Percentiles rank a stretch among this genome's conserved stretches.
Conservation (phyloP, 2,888 invertebrate genomes). For the Zhengitettix transpicula region DNA sequence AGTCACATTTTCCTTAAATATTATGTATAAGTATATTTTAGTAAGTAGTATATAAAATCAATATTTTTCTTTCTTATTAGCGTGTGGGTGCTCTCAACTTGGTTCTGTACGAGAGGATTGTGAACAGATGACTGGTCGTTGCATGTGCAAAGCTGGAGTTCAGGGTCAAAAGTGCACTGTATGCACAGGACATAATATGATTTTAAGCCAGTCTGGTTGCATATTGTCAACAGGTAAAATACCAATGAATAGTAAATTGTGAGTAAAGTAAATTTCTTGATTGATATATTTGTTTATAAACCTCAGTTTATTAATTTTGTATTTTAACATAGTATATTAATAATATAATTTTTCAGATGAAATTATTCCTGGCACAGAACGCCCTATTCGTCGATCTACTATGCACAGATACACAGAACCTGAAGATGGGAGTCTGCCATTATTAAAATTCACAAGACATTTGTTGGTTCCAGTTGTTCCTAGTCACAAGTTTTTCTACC, state of each 20-base stretch:
- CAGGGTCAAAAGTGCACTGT: constrained; percentile 76
- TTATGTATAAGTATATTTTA: no score
- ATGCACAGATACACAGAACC: constrained; percentile 65
- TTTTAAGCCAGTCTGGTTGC: constrained; percentile 64
- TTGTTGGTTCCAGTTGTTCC: constrained; percentile 39
- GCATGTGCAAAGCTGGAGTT: constrained; percentile 72
- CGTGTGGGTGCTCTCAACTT: constrained; percentile 75
- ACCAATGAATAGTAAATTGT: not conserved
- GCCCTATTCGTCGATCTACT: constrained; percentile 58
- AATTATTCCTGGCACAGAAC: constrained; percentile 54
- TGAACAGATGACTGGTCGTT: constrained; percentile 82
- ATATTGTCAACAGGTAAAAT: constrained; percentile 8
- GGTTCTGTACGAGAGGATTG: constrained; percentile 82
- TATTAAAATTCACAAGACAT: constrained; percentile 67
- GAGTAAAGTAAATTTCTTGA: not conserved
- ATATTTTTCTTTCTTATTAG: constrained; percentile 29
- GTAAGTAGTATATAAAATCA: no score
- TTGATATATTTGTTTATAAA: not conserved
- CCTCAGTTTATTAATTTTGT: not conserved
- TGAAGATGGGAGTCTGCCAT: constrained; percentile 50
- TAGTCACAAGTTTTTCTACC: constrained; percentile 7
- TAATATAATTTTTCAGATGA: constrained; percentile 32
- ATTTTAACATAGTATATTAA: not conserved
- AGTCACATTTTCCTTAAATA: no score
- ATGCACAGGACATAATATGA: constrained; percentile 60